A percentile compares a stretch with the other conserved stretches of the same genome.
phyloP scores from a whole-genome alignment of 2,113 vertebrate species.

The Sitta europaea region DNA sequence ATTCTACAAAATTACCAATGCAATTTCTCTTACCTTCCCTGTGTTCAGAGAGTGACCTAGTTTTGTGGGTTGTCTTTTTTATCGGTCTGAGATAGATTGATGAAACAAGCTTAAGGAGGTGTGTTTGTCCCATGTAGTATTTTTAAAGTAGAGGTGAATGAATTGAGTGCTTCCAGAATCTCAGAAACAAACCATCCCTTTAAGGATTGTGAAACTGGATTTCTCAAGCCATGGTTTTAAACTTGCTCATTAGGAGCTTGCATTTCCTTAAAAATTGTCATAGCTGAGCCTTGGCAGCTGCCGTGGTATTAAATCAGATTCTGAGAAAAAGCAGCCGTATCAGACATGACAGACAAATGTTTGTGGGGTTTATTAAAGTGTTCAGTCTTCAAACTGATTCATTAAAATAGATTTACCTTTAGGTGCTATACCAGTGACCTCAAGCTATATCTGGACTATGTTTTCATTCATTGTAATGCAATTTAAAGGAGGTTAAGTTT shows the following conservation, averaged over 20 bases:
- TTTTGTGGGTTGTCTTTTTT: neutral
- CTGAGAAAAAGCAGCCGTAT: slow-evolving; percentile 2
- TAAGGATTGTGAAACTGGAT: neutral
- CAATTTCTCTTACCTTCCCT: neutral
- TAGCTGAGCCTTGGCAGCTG: neutral
- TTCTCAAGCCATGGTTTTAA: neutral
- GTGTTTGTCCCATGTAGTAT: neutral
- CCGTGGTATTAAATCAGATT: neutral
- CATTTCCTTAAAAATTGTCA: neutral
- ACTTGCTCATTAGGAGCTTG: neutral
- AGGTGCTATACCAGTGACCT: neutral
- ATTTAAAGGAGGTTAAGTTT: neutral
- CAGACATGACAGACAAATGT: neutral
- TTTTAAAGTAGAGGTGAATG: neutral
- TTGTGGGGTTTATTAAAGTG: neutral
- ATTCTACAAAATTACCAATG: neutral
- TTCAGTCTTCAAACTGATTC: neutral
- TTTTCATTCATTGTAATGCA: neutral
- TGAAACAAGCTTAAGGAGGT: neutral
- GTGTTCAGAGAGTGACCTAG: slow-evolving; percentile 3
- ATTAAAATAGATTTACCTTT: neutral
- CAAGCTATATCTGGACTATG: neutral
- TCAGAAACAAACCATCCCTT: neutral
- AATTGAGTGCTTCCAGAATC: neutral
- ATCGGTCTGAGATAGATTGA: neutral